These are phyloP conservation scores for Enteromius mattozi DNA, from an alignment of 2,797 vertebrate genomes.

Conservation along the genomic window DNA sequence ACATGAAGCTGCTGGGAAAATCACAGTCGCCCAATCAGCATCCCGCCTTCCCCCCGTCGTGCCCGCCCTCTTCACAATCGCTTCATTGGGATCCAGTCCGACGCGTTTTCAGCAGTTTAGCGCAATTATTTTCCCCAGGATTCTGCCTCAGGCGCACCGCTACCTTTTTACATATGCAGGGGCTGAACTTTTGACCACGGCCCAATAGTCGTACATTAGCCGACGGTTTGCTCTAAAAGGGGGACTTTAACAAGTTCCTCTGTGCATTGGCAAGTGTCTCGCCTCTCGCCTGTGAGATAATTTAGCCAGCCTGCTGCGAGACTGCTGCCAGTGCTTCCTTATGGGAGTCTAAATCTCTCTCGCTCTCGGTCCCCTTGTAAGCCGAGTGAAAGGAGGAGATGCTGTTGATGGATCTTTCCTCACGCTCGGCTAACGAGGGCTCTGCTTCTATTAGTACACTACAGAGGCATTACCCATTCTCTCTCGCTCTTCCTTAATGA, in stretches of 20 bases:
- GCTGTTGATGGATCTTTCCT: constrained; percentile 77
- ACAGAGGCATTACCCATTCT: constrained; percentile 80
- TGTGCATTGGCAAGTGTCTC: constrained; percentile 85
- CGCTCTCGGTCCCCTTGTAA: constrained; percentile 25
- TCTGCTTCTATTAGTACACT: constrained; percentile 88
- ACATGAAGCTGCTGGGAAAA: constrained; percentile 60
- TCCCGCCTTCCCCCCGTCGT: constrained; percentile 60
- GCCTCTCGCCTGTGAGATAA: constrained; percentile 84
- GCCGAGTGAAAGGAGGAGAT: constrained; percentile 17
- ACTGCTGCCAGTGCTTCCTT: constrained; percentile 76
- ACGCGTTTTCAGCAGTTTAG: constrained; percentile 73
- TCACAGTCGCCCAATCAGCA: constrained; percentile 72
- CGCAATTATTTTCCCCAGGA: constrained; percentile 94
- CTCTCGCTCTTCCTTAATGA: constrained; percentile 85
- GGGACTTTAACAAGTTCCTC: constrained; percentile 89
- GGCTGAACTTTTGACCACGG: constrained; percentile 99
- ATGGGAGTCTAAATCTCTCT: constrained; percentile 78
- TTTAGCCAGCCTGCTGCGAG: constrained; percentile 87
- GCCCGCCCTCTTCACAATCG: constrained; percentile 58
- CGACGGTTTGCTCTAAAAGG: constrained; percentile 79
- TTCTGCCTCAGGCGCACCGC: constrained; percentile 95
- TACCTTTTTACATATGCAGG: constrained; percentile 99
- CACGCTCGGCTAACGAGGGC: constrained; percentile 89
- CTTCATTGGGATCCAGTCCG: constrained; percentile 46
- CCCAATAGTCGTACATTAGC: constrained; percentile 91